Conservation (phyloP, 2,113 vertebrate species). For the Serranochromis macrocephalus region DNA sequence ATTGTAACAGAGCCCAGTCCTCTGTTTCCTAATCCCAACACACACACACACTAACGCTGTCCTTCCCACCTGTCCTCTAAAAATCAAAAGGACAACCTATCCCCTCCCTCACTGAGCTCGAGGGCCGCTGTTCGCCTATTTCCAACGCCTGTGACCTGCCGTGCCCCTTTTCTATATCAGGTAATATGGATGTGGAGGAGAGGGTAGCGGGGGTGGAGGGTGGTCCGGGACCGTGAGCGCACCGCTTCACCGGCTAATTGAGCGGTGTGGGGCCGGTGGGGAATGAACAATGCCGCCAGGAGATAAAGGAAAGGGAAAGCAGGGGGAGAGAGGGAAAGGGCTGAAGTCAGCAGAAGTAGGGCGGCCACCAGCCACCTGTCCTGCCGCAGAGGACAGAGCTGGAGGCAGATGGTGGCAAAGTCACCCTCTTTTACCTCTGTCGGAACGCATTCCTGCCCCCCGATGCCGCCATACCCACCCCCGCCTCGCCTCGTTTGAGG, state of each 20-base stretch:
- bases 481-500: background rate
- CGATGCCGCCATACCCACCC: background rate
- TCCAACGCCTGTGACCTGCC: slow-evolving; percentile 28
- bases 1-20: slow-evolving; percentile 41
- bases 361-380: slow-evolving; percentile 59
- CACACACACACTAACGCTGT: background rate
- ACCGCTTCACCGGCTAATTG: slow-evolving; percentile 69
- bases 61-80: slow-evolving; percentile 60
- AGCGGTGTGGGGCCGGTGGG: slow-evolving; percentile 46
- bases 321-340: slow-evolving; percentile 37
- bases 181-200: slow-evolving; percentile 29
- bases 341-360: slow-evolving; percentile 70
- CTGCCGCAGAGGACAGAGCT: slow-evolving; percentile 49
- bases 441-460: background rate
- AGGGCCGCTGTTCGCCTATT: slow-evolving; percentile 32
- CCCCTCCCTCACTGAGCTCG: slow-evolving; percentile 21
- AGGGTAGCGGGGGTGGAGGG: background rate
- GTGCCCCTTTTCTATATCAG: slow-evolving; percentile 31
- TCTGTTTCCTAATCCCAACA: slow-evolving; percentile 36
- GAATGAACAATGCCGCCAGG: slow-evolving; percentile 63
- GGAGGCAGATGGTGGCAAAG: slow-evolving; percentile 73
- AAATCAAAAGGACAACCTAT: slow-evolving; percentile 53
- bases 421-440: slow-evolving; percentile 16
- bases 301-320: slow-evolving; percentile 43
- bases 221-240: slow-evolving; percentile 42